Base-by-base conservation (phyloP, 2,888 invertebrate species). In the Baronia brevicornis region DNA sequence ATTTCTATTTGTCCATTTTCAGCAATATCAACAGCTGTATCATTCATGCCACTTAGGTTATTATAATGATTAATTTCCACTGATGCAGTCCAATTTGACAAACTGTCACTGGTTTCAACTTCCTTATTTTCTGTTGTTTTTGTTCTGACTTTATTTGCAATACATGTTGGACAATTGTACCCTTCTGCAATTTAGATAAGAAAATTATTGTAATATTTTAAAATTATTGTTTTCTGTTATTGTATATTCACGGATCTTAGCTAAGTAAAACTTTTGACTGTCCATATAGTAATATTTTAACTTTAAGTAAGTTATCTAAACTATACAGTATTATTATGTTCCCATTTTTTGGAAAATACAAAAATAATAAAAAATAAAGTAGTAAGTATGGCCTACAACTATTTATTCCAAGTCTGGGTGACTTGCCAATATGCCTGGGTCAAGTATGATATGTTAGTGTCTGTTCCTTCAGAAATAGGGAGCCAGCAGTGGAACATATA, bases 91-190 rank as follows among this genome's bases (percentile, higher is more conserved):
- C 77, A 85, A 46, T 80, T 74, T 2, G 66, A 67, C 20, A 85
- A 60, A 54, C 82, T 86, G 28, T 77, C 72, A 51, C 77, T 78
- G 18, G 84, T 80, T 56, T 84, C 82, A 40, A 80, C 82, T 60
- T 84, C 84, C 43, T 84, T 79, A 38, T 84, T 63, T 54, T 78
- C 79, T 21, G 70, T 72, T 37, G 61, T 52, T 23, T 60, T 54
- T 23, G 60, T 48, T 53, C 62, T 77, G 22, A 57, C 44, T 51
- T 59, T 73, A 42, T 67, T 75, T 35, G 57, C 49, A 20, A 60
- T 48, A 41, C 84, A 84, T 27, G 66, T 55, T 9, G 74, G 68
- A 44, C 84, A 84, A 44, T 75, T 80, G 41, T 70, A 75, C 9
- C 78, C 79, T 47, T 78, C 84, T 84, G 70, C 22, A 79, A 77